Evolutionary conservation across 2,888 invertebrate species (phyloP).

Genomic region (Saturnia japonica): DNA sequence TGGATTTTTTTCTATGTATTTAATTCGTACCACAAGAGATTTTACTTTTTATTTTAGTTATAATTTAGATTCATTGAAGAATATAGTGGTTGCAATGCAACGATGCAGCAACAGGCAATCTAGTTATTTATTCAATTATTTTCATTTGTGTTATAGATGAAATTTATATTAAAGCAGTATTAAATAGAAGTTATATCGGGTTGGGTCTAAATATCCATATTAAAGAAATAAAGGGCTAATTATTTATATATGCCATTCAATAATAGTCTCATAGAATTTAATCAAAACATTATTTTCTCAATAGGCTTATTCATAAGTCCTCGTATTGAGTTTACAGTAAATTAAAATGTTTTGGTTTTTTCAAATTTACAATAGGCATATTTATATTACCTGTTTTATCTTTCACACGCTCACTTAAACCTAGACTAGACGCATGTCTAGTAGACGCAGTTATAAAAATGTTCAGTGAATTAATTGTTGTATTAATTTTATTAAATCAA

Average conservation of each 20-base stretch:
- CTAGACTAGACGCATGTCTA: neutral
- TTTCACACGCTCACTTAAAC: neutral
- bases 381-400: constrained; percentile 7
- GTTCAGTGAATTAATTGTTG: neutral
- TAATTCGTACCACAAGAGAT: neutral
- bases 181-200: neutral
- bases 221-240: neutral
- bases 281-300: constrained; percentile 21
- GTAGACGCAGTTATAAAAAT: neutral
- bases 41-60: neutral
- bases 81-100: neutral
- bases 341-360: neutral
- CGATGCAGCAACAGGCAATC: neutral
- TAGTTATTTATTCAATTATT: neutral
- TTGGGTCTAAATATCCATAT: neutral
- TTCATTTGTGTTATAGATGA: neutral
- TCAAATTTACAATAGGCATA: neutral
- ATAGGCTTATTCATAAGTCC: neutral
- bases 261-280: neutral
- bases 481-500: neutral
- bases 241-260: neutral
- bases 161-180: neutral
- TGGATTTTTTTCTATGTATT: neutral
- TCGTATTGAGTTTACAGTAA: neutral
- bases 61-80: neutral